A percentile compares a stretch with the other conserved stretches of the same genome.
Conservation (phyloP, 2,888 invertebrate species). For the Caenorhabditis sinica region DNA sequence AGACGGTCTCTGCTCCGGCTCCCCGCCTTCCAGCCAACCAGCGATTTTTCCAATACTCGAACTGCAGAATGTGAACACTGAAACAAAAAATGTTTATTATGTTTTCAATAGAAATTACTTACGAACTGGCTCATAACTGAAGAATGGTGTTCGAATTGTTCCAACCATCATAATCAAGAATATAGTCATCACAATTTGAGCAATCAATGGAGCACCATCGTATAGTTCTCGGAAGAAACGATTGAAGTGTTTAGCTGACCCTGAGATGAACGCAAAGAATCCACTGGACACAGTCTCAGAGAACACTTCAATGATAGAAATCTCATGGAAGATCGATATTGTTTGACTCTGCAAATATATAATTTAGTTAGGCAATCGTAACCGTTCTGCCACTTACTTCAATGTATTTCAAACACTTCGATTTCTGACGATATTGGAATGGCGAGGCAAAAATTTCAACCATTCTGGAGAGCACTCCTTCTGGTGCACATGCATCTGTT, state of each 20-base stretch:
- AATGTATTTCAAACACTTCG: slow-evolving; percentile 61
- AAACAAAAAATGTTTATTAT: neutral
- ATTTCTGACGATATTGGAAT: slow-evolving; percentile 55
- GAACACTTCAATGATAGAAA: slow-evolving; percentile 64
- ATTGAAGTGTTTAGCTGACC: slow-evolving; percentile 57
- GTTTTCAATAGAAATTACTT: neutral
- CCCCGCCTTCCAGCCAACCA: slow-evolving; percentile 53
- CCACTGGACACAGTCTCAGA: slow-evolving; percentile 59
- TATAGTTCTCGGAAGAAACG: slow-evolving; percentile 60
- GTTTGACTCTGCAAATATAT: slow-evolving; percentile 52
- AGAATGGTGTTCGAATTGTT: slow-evolving; percentile 58
- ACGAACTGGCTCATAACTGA: slow-evolving; percentile 63
- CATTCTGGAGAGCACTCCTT: slow-evolving; percentile 54
- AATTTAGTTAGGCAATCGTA: neutral
- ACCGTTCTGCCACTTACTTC: slow-evolving; percentile 40
- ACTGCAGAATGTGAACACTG: slow-evolving; percentile 60
- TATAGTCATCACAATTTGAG: slow-evolving; percentile 65
- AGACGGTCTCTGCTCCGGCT: neutral
- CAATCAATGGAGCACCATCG: slow-evolving; percentile 61
- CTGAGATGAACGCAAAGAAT: slow-evolving; percentile 56
- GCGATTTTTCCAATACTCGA: slow-evolving; percentile 47
- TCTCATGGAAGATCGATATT: slow-evolving; percentile 62
- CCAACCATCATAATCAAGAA: slow-evolving; percentile 61
- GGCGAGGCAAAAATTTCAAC: slow-evolving; percentile 50
- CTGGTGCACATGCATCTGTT: slow-evolving; percentile 52